These are phyloP conservation scores for Galaxea fascicularis DNA, from an alignment of 92 coral and sea anemone species.

Conservation along the genomic window DNA sequence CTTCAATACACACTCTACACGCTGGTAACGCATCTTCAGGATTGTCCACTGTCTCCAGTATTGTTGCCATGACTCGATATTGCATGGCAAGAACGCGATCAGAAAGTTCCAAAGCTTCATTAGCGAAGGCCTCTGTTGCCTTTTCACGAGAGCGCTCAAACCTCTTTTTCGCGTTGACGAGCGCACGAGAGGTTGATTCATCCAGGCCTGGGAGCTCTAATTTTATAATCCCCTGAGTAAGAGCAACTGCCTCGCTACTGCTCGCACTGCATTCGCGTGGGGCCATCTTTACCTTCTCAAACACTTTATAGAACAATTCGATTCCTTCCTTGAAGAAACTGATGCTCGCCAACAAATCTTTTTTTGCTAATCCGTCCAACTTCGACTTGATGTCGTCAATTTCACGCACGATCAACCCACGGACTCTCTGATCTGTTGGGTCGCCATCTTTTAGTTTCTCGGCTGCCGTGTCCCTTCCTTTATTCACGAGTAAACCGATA, in stretches of 20 bases:
- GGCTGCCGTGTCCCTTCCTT: background rate
- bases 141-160: background rate
- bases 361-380: conserved; percentile 6
- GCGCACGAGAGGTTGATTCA: no score
- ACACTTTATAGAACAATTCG: no score
- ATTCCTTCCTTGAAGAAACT: background rate
- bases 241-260: no score
- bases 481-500: background rate
- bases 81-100: background rate
- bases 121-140: background rate
- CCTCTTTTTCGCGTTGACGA: no score
- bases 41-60: background rate
- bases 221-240: background rate
- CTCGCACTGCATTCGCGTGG: no score
- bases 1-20: background rate
- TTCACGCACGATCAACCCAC: background rate
- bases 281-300: no score
- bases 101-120: background rate
- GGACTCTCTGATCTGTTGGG: background rate
- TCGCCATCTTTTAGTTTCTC: conserved; percentile 6
- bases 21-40: background rate
- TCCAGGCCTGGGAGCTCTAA: background rate
- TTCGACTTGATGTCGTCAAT: background rate
- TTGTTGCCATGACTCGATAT: conserved; percentile 6
- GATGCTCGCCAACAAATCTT: background rate